Evolutionary conservation across 2,113 vertebrate genomes (phyloP).

Genomic region (Malaclemys terrapin): DNA sequence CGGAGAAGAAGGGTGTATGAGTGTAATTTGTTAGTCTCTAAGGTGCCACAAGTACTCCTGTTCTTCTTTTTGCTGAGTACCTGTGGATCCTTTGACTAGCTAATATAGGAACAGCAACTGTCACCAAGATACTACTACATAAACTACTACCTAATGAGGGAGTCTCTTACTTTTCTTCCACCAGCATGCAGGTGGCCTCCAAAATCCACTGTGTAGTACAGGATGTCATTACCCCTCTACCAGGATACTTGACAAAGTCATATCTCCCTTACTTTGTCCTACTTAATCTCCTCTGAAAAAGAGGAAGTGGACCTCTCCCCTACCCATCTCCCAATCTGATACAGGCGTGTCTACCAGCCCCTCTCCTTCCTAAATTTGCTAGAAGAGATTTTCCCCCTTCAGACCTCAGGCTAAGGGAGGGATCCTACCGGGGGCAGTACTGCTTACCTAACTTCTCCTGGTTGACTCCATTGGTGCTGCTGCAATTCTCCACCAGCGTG

Average conservation of each 20-base stretch:
- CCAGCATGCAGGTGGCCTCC: neutral
- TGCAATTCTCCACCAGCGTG: constrained; percentile 89
- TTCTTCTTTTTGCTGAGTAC: too few relatives aligned
- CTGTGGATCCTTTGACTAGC: neutral
- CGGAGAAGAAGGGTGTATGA: neutral
- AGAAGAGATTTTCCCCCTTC: neutral
- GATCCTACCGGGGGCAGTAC: neutral
- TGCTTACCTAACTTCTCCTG: constrained; percentile 69
- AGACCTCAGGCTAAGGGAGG: neutral
- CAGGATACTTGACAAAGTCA: neutral
- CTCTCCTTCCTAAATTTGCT: neutral
- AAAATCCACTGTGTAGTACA: neutral
- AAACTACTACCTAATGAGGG: neutral
- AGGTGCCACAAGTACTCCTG: too few relatives aligned
- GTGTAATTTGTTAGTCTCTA: too few relatives aligned
- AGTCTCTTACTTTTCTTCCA: neutral
- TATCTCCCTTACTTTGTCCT: neutral
- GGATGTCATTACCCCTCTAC: neutral
- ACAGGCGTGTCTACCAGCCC: neutral
- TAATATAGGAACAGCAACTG: neutral
- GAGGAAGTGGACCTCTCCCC: neutral
- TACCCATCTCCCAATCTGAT: too few relatives aligned
- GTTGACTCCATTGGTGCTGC: constrained; percentile 85
- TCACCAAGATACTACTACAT: neutral
- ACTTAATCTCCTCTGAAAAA: neutral